These are phyloP conservation scores for Sebastes oblongus DNA, from an alignment of 2,797 vertebrate species.

Conservation along the genomic window DNA sequence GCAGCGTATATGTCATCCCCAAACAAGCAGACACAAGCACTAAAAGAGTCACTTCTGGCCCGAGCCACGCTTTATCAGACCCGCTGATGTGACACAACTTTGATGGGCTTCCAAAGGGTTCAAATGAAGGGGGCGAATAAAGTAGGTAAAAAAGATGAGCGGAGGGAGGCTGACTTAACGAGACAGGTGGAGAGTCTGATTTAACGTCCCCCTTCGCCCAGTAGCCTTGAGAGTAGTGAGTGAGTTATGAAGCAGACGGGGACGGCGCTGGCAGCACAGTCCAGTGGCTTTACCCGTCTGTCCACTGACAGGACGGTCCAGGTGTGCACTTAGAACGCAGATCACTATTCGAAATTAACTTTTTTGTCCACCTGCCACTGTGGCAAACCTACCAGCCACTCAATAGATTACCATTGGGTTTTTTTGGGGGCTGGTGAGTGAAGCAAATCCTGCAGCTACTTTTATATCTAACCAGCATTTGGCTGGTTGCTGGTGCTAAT, in stretches of 20 bases:
- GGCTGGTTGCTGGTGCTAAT: not conserved
- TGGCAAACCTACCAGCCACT: not conserved
- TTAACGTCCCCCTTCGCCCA: conserved; percentile 30
- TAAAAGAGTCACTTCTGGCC: conserved; percentile 4
- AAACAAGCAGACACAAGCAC: not conserved
- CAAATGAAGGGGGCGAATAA: not conserved
- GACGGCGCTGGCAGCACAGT: not conserved
- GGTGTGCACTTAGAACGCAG: not conserved
- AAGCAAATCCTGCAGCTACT: not conserved
- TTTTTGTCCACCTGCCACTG: not conserved
- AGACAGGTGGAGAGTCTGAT: conserved; percentile 37
- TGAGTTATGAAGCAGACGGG: conserved; percentile 44
- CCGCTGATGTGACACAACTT: conserved; percentile 34
- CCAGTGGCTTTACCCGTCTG: not conserved
- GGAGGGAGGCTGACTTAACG: conserved; percentile 14
- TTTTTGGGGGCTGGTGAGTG: not conserved
- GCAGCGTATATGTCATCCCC: not conserved
- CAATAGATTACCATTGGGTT: not conserved
- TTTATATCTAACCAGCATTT: not conserved
- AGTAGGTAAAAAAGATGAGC: conserved; percentile 1
- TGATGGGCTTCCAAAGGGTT: conserved; percentile 9
- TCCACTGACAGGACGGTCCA: not conserved
- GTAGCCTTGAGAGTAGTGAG: conserved; percentile 39
- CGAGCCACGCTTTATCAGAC: not conserved
- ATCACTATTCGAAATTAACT: not conserved